Percentiles rank a stretch among this genome's conserved stretches.
These are phyloP conservation scores for Monopis laevigella DNA, from an alignment of 2,888 invertebrate species.

Conservation along the genomic window DNA sequence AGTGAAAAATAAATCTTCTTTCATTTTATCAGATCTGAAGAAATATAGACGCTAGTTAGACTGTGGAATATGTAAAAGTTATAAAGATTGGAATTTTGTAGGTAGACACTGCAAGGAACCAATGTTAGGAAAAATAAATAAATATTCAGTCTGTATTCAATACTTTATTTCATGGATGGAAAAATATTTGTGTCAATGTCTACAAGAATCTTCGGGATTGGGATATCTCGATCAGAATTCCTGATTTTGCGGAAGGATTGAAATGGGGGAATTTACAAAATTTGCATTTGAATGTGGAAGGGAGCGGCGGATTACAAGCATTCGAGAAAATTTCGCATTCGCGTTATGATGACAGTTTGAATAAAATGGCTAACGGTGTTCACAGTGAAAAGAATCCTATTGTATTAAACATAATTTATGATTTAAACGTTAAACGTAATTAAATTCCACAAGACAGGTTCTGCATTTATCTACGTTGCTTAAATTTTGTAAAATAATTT, in stretches of 20 bases:
- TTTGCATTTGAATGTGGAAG: slow-evolving; percentile 33
- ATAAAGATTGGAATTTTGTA: no score
- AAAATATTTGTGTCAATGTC: no score
- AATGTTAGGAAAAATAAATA: no score
- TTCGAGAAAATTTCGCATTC: slow-evolving; percentile 32
- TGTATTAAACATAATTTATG: slow-evolving; percentile 7
- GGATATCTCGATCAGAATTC: slow-evolving; percentile 18
- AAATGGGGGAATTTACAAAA: slow-evolving; percentile 32
- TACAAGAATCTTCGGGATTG: slow-evolving; percentile 7
- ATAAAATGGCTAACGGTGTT: slow-evolving; percentile 19
- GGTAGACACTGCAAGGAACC: no score
- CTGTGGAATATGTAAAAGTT: no score
- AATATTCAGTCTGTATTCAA: no score
- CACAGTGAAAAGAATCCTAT: slow-evolving; percentile 4
- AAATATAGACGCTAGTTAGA: no score
- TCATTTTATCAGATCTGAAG: no score
- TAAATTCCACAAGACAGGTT: background rate
- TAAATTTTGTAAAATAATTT: no score
- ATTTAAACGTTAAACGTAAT: slow-evolving; percentile 3
- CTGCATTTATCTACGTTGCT: no score
- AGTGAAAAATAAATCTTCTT: no score
- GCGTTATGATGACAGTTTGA: slow-evolving; percentile 22
- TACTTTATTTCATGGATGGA: no score
- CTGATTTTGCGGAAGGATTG: slow-evolving; percentile 35
- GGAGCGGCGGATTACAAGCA: slow-evolving; percentile 29